These are phyloP conservation scores for Standfussiana lucernea DNA, from an alignment of 2,888 invertebrate genomes.

Conservation along the genomic window DNA sequence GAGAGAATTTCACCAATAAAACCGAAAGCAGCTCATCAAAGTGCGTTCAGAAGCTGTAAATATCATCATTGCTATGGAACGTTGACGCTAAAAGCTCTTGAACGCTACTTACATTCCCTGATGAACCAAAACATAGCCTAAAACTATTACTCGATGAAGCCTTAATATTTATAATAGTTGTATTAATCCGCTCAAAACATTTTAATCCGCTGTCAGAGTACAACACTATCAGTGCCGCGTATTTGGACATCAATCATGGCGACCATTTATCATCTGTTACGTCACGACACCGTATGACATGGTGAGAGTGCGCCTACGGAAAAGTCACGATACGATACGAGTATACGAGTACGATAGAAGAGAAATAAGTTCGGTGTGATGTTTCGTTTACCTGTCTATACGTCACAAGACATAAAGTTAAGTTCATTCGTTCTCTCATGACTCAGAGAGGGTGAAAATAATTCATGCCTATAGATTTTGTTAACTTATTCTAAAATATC, in stretches of 20 bases:
- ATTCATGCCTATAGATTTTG: background rate
- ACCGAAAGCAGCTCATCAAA: background rate
- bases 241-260: constrained; percentile 50
- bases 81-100: background rate
- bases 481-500: background rate
- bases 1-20: background rate
- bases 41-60: background rate
- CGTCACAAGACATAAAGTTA: background rate
- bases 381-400: background rate
- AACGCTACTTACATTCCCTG: background rate
- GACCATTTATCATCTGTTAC: constrained; percentile 45
- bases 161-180: background rate
- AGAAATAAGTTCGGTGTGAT: background rate
- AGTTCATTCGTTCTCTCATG: too few species aligned
- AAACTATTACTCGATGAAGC: background rate
- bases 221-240: constrained; percentile 31
- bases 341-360: too few species aligned
- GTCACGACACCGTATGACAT: constrained; percentile 16
- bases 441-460: background rate
- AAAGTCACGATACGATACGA: too few species aligned
- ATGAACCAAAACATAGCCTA: background rate
- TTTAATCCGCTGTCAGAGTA: constrained; percentile 23
- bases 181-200: constrained; percentile 1
- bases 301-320: constrained; percentile 29
- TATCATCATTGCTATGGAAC: background rate